A percentile compares a stretch with the other conserved stretches of the same genome.
These are phyloP conservation scores for Criorhina ranunculi DNA, from an alignment of 2,888 invertebrate genomes.

Conservation along the genomic window DNA sequence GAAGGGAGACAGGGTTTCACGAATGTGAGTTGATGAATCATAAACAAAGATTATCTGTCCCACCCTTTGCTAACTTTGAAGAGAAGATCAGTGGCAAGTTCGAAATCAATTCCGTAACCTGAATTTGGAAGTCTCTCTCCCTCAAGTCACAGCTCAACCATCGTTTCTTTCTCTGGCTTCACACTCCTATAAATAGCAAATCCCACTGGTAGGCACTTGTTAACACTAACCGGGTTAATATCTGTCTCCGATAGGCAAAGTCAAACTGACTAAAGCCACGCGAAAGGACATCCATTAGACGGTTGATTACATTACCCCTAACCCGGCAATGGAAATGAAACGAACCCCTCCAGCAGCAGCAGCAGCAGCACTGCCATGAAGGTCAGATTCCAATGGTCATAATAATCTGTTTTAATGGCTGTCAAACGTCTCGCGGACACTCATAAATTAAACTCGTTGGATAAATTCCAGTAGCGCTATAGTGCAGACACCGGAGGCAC, in stretches of 20 bases:
- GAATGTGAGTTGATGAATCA: no score
- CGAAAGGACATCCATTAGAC: slow-evolving; percentile 74
- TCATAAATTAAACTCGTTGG: slow-evolving; percentile 67
- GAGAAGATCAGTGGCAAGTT: no score
- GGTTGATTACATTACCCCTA: slow-evolving; percentile 45
- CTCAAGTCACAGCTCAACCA: slow-evolving; percentile 14
- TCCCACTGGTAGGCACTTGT: slow-evolving; percentile 61
- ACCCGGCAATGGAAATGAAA: slow-evolving; percentile 19
- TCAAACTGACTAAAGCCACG: slow-evolving; percentile 65
- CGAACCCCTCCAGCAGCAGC: slow-evolving; percentile 21
- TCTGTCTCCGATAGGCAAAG: slow-evolving; percentile 58
- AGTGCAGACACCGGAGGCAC: slow-evolving; percentile 53
- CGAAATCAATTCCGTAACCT: no score
- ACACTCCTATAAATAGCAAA: slow-evolving; percentile 27
- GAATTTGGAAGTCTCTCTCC: no score
- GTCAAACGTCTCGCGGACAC: slow-evolving; percentile 67
- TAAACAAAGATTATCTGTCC: no score
- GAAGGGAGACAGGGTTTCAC: neutral
- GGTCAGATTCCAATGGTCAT: slow-evolving; percentile 73
- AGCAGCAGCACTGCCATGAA: slow-evolving; percentile 63
- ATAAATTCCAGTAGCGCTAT: slow-evolving; percentile 70
- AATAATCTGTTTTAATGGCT: slow-evolving; percentile 75
- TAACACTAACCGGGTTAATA: slow-evolving; percentile 68
- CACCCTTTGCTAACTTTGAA: no score
- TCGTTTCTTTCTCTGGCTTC: slow-evolving; percentile 53